Evolutionary conservation across 2,797 vertebrate species (phyloP), one percentile per base, ranked within the genome.

Genomic region (Apodemus agrarius): DNA sequence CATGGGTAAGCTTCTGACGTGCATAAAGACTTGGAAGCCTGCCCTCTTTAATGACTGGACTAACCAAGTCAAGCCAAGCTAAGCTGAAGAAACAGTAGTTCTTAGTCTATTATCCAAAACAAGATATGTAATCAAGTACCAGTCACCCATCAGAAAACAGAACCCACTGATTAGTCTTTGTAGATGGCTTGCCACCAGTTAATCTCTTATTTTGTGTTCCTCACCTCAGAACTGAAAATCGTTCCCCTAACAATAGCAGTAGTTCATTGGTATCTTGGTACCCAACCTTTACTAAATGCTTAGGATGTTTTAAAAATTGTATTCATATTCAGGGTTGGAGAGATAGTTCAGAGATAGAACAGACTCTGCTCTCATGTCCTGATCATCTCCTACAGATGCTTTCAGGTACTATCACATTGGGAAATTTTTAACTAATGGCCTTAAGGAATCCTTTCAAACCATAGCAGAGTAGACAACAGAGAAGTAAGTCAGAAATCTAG

Each of bases 21-120:
- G 17, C n/a, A 79, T 57, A 67, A 92, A 43, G 24, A 22, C 90
- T 88, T 46, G 52, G 75, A 94, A 93, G 78, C 11, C 84, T 93
- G 9, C 46, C 34, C 14, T 90, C 26, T 76, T 91, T 76, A 75
- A 63, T 74, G 65, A 92, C 46, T 69, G 46, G 74, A 81, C 14
- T 43, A 88, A 93, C 63, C 59, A 90, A 91, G 80, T 43, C 37
- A 94, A 91, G 34, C 43, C 63, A 63, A 89, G 19, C 59, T 34
- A n/a, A 84, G 89, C 43, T 59, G 22, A 91, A 65, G 43, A 80
- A 84, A 72, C 13, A 12, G 49, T 37, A 21, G 59, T 65, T 6
- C n/a, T 12, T 16, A 22, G 24, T 91, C 67, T 69, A 26, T 21
- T 21, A 74, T 85, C 59, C 43, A 46, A 65, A 63, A 10, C 67